Conservation (phyloP, 2,113 vertebrate species). For the Pseudorectes ferrugineus region DNA sequence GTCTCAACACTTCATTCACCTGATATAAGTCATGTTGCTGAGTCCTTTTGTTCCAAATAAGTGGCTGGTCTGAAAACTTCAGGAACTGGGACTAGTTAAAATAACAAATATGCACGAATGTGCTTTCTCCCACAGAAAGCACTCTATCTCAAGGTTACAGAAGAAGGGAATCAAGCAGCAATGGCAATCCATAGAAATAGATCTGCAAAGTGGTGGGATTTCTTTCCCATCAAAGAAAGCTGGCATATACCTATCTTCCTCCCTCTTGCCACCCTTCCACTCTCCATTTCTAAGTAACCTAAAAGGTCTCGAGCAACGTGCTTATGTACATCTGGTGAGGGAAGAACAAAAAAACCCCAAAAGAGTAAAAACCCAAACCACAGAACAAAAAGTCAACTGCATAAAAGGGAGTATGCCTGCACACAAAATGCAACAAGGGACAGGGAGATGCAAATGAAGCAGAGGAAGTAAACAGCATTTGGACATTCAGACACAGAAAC, state of each 20-base stretch:
- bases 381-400: background rate
- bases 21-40: background rate
- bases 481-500: background rate
- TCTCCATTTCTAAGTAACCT: background rate
- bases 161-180: background rate
- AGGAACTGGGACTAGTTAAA: background rate
- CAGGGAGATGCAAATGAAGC: background rate
- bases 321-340: background rate
- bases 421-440: background rate
- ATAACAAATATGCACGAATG: background rate
- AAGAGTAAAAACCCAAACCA: background rate
- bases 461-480: background rate
- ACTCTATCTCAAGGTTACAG: background rate
- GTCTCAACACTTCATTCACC: background rate
- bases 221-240: background rate
- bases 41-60: background rate
- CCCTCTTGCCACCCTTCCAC: background rate
- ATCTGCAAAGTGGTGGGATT: background rate
- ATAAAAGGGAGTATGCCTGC: constrained; percentile 35
- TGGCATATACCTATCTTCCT: background rate
- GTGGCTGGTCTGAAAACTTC: background rate
- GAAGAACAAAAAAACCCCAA: background rate
- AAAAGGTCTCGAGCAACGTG: background rate
- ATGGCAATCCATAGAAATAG: background rate
- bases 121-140: background rate